phyloP scores from a whole-genome alignment of 2,888 invertebrate genomes.

The Pyrgus malvae region DNA sequence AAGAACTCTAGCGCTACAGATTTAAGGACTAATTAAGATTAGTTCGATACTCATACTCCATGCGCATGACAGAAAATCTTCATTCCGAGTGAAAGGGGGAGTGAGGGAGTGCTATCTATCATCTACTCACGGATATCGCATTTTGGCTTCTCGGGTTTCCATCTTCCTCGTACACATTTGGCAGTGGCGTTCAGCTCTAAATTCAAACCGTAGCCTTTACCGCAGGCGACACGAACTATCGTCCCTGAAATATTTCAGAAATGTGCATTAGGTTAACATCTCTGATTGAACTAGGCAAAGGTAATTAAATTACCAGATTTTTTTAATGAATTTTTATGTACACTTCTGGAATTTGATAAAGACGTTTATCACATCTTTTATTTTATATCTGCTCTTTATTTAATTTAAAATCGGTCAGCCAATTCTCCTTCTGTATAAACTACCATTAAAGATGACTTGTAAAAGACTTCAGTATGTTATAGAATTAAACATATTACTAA shows the following conservation, averaged over 20 bases:
- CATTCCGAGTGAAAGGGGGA: constrained; percentile 27
- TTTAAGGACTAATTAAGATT: constrained; percentile 19
- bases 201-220: constrained; percentile 89
- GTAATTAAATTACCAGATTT: no score
- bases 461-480: no score
- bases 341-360: no score
- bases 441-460: no score
- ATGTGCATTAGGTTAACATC: neutral
- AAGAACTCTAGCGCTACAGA: constrained; percentile 24
- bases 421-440: no score
- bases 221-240: constrained; percentile 88
- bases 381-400: no score
- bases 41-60: constrained; percentile 11
- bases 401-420: no score
- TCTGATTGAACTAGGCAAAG: no score
- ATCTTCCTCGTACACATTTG: constrained; percentile 91
- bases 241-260: constrained; percentile 74
- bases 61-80: constrained; percentile 29
- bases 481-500: no score
- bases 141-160: constrained; percentile 91
- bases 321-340: no score
- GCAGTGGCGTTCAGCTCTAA: constrained; percentile 88
- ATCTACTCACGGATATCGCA: constrained; percentile 88
- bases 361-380: no score
- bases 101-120: constrained; percentile 3